A percentile compares a stretch with the other conserved stretches of the same genome.
phyloP scores from a whole-genome alignment of 2,113 vertebrate genomes.

The Brachypteracias leptosomus region DNA sequence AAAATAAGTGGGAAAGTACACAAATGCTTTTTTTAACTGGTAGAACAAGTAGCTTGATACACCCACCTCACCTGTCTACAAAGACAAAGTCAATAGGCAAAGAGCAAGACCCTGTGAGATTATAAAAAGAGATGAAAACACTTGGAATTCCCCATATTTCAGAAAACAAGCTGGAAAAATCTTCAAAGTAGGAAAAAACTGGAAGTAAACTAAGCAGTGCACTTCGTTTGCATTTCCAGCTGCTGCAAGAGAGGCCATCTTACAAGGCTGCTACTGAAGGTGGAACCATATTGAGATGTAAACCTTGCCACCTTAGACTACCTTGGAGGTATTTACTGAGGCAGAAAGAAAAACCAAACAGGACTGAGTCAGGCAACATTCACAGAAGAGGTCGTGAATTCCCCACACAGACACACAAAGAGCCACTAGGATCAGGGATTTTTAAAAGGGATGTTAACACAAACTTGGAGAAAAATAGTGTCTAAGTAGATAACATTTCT shows the following conservation, averaged over 20 bases:
- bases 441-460: not conserved
- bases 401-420: not conserved
- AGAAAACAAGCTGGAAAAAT: not conserved
- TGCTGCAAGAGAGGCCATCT: not conserved
- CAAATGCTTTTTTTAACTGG: not conserved
- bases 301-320: not conserved
- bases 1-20: not conserved
- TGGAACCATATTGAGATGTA: not conserved
- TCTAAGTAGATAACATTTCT: not conserved
- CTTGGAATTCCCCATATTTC: not conserved
- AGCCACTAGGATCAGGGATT: not conserved
- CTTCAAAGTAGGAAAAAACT: not conserved
- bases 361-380: not conserved
- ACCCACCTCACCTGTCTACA: not conserved
- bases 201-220: not conserved
- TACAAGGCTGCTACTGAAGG: not conserved
- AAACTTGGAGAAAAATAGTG: not conserved
- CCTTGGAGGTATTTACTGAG: not conserved
- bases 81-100: not conserved
- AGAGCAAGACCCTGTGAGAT: not conserved
- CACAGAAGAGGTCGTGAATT: not conserved
- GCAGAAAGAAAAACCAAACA: not conserved
- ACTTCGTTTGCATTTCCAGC: not conserved
- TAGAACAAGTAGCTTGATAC: not conserved
- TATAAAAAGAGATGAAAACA: not conserved